A percentile compares a stretch with the other conserved stretches of the same genome.
Evolutionary conservation across 2,888 invertebrate genomes (phyloP).

Genomic region (Gasteruption jaculator): DNA sequence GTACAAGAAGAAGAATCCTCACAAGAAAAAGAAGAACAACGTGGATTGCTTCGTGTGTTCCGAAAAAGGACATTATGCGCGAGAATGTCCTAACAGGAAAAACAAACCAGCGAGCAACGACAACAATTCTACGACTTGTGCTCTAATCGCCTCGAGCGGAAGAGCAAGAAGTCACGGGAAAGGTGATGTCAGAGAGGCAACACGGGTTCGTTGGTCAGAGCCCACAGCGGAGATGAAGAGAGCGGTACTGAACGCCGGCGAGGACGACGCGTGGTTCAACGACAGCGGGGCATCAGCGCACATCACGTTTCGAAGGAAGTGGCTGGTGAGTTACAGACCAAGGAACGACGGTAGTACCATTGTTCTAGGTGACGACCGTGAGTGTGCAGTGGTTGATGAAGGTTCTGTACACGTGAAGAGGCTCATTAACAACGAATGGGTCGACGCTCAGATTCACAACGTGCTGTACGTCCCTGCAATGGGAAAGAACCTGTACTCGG

Average conservation of each 20-base stretch:
- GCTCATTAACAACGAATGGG: slow-evolving; percentile 28
- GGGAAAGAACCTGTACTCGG: slow-evolving; percentile 26
- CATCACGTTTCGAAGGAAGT: slow-evolving; percentile 7
- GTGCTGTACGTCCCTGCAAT: slow-evolving; percentile 16
- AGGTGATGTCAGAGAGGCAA: no score
- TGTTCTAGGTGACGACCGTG: slow-evolving; percentile 7
- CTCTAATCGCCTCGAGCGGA: no score
- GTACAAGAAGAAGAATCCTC: no score
- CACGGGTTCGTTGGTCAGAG: background rate
- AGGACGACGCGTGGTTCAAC: slow-evolving; percentile 5
- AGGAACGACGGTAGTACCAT: slow-evolving; percentile 3
- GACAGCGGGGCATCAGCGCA: slow-evolving; percentile 12
- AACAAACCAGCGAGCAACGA: no score
- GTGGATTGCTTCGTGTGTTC: no score
- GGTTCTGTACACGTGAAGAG: slow-evolving; percentile 14
- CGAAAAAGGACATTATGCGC: no score
- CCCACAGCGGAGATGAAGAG: slow-evolving; percentile 1
- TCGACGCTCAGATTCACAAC: slow-evolving; percentile 13
- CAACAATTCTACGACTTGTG: no score
- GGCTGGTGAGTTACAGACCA: slow-evolving; percentile 1
- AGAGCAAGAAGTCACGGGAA: no score
- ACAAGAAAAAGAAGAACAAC: no score
- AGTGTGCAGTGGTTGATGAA: background rate
- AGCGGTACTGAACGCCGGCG: background rate
- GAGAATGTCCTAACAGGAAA: no score